Conservation (phyloP, 1,140 invertebrate species). For the Cotesia vestalis region DNA sequence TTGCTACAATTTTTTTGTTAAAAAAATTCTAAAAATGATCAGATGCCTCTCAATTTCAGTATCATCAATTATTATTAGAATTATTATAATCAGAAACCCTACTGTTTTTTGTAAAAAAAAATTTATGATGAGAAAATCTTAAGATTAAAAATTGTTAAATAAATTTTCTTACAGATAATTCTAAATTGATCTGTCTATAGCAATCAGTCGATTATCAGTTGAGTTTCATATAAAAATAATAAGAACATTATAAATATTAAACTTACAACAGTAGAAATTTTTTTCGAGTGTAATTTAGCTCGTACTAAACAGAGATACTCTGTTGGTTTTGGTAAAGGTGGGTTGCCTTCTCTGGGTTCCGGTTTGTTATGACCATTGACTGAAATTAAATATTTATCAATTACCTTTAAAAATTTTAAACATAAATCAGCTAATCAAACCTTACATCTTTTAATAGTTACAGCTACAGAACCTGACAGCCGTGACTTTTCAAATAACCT, state of each 20-base stretch:
- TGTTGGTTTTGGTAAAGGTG: slow-evolving; percentile 67
- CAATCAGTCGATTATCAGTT: slow-evolving; percentile 14
- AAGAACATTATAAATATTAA: slow-evolving; percentile 28
- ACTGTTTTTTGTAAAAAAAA: too few relatives aligned
- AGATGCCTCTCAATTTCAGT: too few relatives aligned
- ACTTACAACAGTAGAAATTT: slow-evolving; percentile 80
- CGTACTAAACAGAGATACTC: slow-evolving; percentile 80
- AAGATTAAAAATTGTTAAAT: too few relatives aligned
- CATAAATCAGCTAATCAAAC: slow-evolving; percentile 40
- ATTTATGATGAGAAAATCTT: too few relatives aligned
- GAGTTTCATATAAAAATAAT: too few relatives aligned
- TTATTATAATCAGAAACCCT: too few relatives aligned
- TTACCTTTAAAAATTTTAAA: slow-evolving; percentile 19
- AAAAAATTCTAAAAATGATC: too few relatives aligned
- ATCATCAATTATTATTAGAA: too few relatives aligned
- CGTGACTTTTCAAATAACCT: slow-evolving; percentile 75
- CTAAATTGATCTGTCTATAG: too few relatives aligned
- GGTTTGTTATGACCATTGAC: slow-evolving; percentile 81
- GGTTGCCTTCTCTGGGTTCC: slow-evolving; percentile 69
- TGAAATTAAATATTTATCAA: slow-evolving; percentile 54
- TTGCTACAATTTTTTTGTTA: too few relatives aligned
- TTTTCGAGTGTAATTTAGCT: slow-evolving; percentile 76
- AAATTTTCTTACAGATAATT: too few relatives aligned
- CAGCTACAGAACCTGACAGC: slow-evolving; percentile 70
- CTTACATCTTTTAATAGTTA: slow-evolving; percentile 78